Percentiles rank a stretch among this genome's conserved stretches.
These are phyloP conservation scores for Cromileptes altivelis DNA, from an alignment of 2,113 vertebrate genomes.

Conservation along the genomic window DNA sequence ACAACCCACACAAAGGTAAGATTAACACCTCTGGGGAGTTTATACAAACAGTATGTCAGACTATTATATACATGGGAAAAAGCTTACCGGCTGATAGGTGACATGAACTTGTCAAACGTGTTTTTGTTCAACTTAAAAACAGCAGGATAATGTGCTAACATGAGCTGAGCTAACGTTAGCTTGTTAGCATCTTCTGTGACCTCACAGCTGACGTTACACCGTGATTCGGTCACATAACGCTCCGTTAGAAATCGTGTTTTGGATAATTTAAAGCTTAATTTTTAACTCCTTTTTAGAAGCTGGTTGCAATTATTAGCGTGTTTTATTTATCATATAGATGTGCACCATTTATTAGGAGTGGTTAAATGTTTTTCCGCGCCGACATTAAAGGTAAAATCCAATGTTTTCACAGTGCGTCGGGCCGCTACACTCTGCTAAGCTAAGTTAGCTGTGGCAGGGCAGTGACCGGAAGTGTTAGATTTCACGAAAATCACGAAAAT, in stretches of 20 bases:
- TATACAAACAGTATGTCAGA: background rate
- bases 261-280: background rate
- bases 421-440: background rate
- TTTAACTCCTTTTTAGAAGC: background rate
- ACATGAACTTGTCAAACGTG: too few species aligned
- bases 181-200: background rate
- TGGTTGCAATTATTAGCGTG: too few species aligned
- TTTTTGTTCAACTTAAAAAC: background rate
- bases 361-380: too few species aligned
- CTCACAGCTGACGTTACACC: background rate
- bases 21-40: accelerated
- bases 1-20: background rate
- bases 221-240: background rate
- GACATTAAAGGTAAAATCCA: background rate
- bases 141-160: background rate
- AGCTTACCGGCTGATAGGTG: too few species aligned
- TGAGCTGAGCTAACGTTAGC: background rate
- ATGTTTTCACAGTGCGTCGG: background rate
- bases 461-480: too few species aligned
- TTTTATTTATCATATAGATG: background rate
- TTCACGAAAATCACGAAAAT: too few species aligned
- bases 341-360: background rate
- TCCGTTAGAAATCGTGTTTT: too few species aligned
- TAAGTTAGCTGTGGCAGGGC: too few species aligned
- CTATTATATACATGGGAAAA: too few species aligned